Base-by-base conservation (phyloP, 2,797 vertebrate genomes). In the Knipowitschia caucasica region DNA sequence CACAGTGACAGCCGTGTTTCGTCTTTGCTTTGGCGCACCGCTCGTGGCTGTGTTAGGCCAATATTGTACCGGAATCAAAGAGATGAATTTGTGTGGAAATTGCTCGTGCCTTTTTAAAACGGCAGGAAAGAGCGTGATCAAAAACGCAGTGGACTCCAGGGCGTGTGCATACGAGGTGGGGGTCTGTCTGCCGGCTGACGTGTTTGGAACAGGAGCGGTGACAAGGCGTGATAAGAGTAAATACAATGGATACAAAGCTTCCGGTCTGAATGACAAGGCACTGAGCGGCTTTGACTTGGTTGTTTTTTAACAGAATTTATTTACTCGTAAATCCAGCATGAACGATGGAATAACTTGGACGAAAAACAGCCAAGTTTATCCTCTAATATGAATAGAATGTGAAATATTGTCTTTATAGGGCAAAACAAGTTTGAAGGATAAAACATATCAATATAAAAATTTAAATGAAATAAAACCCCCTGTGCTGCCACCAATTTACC, bases 1-100 rank as follows among this genome's bases (percentile, higher is more conserved):
- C 56, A 63, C 51, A 66, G 67, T 86, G 83, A 81, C 84, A 84
- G 74, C 53, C 56, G 69, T 56, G 75, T 77, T 85, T 63, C 71
- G 85, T 87, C 80, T 88, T 71, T 18, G 74, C 63, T 55, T 66
- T 57, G 72, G 81, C 71, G 11, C 43, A 30, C 26, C 53, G 79
- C 75, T 78, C 5, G 61, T 75, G 75, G 72, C 75, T 77, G 73
- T 85, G 67, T 81, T 81, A 61, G 73, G 71, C 75, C 64, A 44
- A 53, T 74, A 74, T 70, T 62, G 54, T 62, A 62, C 56, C 72
- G 53, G 50, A 77, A 67, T 66, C 51, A 54, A 38, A 72, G 53
- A 71, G 64, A 79, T 71, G 43, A 59, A 78, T 83, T 73, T 67
- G 56, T 30, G 31, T 40, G 60, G 39, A 52, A 71, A 71, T 62